phyloP scores from a whole-genome alignment of 2,797 vertebrate genomes.

The Microcaecilia unicolor region DNA sequence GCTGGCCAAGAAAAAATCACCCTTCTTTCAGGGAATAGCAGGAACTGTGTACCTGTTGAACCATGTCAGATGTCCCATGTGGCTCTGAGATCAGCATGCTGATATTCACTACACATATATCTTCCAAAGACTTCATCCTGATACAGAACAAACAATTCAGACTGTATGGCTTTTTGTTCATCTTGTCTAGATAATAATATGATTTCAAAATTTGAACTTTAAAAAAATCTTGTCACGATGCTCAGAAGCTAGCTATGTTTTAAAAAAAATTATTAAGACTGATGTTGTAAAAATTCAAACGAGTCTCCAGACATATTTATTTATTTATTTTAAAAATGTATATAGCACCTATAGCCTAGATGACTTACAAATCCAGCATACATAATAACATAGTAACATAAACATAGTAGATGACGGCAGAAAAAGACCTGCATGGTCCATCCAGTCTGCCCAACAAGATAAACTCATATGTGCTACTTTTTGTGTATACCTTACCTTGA shows the following conservation, averaged over 20 bases:
- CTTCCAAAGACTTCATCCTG: background rate
- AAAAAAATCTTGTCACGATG: background rate
- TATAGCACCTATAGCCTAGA: no score
- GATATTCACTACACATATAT: background rate
- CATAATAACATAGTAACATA: no score
- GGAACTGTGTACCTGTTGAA: background rate
- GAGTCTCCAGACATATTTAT: no score
- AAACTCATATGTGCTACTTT: no score
- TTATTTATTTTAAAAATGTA: no score
- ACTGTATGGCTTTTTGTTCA: background rate
- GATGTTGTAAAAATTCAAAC: no score
- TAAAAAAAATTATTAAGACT: no score
- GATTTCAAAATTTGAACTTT: conserved; percentile 3
- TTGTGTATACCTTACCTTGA: no score
- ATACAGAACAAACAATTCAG: background rate
- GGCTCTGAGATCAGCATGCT: background rate
- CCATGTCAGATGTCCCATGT: background rate
- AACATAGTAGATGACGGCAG: no score
- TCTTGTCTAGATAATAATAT: conserved; percentile 10
- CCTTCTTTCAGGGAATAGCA: background rate
- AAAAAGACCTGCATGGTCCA: no score
- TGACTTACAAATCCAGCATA: no score
- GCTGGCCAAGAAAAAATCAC: background rate
- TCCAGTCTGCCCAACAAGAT: no score
- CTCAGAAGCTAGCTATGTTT: background rate